phyloP scores from a whole-genome alignment of 2,113 vertebrate genomes.

The Cochlearius cochlearius region DNA sequence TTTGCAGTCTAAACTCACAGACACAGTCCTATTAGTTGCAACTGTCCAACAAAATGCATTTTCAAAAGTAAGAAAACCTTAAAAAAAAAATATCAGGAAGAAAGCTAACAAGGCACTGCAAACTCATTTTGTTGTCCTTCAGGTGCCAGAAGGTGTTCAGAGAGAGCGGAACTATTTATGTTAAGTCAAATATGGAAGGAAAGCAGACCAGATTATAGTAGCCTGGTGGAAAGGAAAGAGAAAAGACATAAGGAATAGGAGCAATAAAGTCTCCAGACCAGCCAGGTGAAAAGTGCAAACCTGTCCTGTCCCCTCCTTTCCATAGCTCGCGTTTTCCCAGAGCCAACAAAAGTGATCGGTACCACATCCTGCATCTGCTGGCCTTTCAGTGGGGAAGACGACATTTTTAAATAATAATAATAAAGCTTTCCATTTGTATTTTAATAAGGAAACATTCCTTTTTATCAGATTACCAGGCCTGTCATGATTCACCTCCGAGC shows the following conservation, averaged over 20 bases:
- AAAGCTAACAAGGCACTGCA: not conserved
- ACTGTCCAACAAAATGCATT: not conserved
- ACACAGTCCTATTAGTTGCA: not conserved
- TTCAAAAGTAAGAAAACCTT: not conserved
- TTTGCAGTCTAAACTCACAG: not conserved
- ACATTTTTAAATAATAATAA: not conserved
- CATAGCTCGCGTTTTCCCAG: not conserved
- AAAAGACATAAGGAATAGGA: not conserved
- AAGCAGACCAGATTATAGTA: not conserved
- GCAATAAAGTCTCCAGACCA: not conserved
- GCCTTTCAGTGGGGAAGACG: not conserved
- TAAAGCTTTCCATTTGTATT: conserved; percentile 10
- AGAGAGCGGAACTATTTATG: not conserved
- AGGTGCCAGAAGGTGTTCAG: not conserved
- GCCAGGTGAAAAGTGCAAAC: not conserved
- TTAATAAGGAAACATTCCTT: conserved; percentile 6
- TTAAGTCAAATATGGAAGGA: not conserved
- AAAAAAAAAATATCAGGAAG: not conserved
- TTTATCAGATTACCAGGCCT: conserved; percentile 17
- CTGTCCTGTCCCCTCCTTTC: not conserved
- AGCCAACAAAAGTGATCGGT: not conserved
- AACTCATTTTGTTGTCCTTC: not conserved
- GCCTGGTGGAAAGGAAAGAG: not conserved
- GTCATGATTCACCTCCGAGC: conserved; percentile 1
- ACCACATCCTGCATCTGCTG: not conserved